Conservation (phyloP, 2,113 vertebrate genomes). For the Micromys minutus region DNA sequence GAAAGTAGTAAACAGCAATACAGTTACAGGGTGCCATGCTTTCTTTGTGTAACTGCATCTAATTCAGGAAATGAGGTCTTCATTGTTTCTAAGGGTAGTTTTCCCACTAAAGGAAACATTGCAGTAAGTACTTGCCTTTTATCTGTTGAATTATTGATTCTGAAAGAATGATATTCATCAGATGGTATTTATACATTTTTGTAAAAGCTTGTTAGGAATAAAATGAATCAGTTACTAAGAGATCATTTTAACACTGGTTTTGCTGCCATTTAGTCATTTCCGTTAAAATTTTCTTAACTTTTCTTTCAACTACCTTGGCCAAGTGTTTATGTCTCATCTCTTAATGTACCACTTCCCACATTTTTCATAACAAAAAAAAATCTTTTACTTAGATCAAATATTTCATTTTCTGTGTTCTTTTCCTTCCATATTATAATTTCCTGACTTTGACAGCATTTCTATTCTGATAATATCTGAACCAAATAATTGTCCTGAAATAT, state of each 20-base stretch:
- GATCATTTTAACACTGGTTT: not conserved
- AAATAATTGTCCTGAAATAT: not conserved
- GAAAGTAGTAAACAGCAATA: not conserved
- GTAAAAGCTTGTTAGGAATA: no score
- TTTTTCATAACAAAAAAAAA: not conserved
- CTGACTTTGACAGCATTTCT: not conserved
- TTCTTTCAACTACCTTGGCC: not conserved
- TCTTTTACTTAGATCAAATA: not conserved
- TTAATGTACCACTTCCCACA: not conserved
- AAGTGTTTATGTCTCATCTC: not conserved
- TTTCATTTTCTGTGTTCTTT: not conserved
- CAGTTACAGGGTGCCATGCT: not conserved
- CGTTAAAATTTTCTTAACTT: not conserved
- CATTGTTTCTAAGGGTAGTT: not conserved
- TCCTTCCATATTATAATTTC: not conserved
- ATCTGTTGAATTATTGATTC: not conserved
- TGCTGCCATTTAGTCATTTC: not conserved
- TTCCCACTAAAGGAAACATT: not conserved
- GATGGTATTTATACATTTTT: not conserved
- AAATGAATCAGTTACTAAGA: not conserved
- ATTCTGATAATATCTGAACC: not conserved
- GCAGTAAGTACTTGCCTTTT: not conserved
- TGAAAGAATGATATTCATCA: not conserved
- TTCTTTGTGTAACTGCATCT: not conserved
- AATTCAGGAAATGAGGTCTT: not conserved